Conservation (phyloP, 2,797 vertebrate genomes). For the Florisuga fusca region DNA sequence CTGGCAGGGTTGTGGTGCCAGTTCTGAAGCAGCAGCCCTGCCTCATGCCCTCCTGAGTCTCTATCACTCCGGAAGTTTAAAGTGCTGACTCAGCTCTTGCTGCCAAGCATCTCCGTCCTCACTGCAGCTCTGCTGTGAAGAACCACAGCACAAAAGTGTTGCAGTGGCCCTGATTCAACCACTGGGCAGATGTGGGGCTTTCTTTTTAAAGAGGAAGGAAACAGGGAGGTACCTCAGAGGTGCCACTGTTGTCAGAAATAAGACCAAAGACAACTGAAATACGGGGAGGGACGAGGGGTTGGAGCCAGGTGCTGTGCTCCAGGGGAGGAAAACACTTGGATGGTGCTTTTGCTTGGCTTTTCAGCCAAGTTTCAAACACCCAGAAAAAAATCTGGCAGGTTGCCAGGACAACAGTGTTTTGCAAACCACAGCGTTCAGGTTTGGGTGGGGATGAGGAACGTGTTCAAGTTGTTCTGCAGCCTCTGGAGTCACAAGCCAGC, state of each 20-base stretch:
- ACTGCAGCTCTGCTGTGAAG: neutral
- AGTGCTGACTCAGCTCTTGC: constrained; percentile 55
- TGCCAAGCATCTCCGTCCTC: neutral
- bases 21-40: constrained; percentile 2
- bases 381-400: constrained; percentile 25
- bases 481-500: constrained; percentile 12
- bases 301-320: neutral
- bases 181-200: neutral
- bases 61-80: constrained; percentile 16
- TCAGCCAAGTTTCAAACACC: constrained; percentile 26
- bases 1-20: neutral
- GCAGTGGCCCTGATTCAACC: neutral
- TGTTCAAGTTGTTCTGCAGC: neutral
- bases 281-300: fast-evolving
- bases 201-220: constrained; percentile 38
- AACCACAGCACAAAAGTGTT: constrained; percentile 28
- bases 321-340: constrained; percentile 6
- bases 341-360: neutral
- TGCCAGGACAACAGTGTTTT: neutral
- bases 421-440: constrained; percentile 22
- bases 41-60: constrained; percentile 15
- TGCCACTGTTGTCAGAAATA: neutral
- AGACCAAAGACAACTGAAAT: neutral
- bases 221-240: neutral
- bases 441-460: constrained; percentile 44